Conservation (phyloP, 2,888 invertebrate genomes). For the Notodonta dromedarius region DNA sequence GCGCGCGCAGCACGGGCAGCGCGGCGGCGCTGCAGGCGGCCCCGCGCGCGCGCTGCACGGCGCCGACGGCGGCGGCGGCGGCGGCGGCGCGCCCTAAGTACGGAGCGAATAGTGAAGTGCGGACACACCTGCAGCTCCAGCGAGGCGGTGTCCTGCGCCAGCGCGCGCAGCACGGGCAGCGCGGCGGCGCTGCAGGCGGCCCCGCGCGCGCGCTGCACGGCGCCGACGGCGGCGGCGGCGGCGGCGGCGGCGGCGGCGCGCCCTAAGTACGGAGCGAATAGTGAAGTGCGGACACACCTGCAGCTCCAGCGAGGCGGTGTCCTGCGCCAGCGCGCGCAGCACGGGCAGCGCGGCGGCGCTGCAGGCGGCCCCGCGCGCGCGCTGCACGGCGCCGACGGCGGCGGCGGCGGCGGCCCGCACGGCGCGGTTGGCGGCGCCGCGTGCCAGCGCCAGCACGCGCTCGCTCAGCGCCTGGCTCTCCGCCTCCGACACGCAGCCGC, state of each 20-base stretch:
- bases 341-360: slow-evolving; percentile 98
- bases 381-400: slow-evolving; percentile 97
- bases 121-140: too few species aligned
- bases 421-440: slow-evolving; percentile 51
- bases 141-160: too few species aligned
- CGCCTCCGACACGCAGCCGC: slow-evolving; percentile 63
- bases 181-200: slow-evolving; percentile 92
- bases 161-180: too few species aligned
- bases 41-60: too few species aligned
- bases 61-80: too few species aligned
- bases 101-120: too few species aligned
- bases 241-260: slow-evolving; percentile 86
- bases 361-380: slow-evolving; percentile 97
- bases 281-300: slow-evolving; percentile 86
- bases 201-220: slow-evolving; percentile 97
- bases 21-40: too few species aligned
- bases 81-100: too few species aligned
- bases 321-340: slow-evolving; percentile 96
- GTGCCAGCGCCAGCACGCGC: slow-evolving; percentile 61
- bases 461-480: slow-evolving; percentile 70
- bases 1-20: too few species aligned
- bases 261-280: too few species aligned
- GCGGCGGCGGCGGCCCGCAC: slow-evolving; percentile 81
- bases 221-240: slow-evolving; percentile 92
- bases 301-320: slow-evolving; percentile 96